phyloP scores from a whole-genome alignment of 2,797 vertebrate genomes.

The Lithobates sylvaticus region DNA sequence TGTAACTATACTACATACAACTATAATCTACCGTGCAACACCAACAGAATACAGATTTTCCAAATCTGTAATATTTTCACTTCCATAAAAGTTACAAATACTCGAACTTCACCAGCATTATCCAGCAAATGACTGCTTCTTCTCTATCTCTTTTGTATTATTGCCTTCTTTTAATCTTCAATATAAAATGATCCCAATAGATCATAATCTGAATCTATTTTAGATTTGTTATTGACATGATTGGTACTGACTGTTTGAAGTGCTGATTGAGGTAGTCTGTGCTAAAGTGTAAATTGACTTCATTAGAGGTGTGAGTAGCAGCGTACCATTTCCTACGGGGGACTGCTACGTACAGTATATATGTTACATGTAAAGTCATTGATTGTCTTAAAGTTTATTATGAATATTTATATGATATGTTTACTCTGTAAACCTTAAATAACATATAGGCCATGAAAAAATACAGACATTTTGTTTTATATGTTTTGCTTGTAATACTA shows the following conservation, averaged over 20 bases:
- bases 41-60: slow-evolving; percentile 2
- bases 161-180: not conserved
- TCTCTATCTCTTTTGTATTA: not conserved
- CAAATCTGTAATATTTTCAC: not conserved
- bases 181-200: not conserved
- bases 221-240: not conserved
- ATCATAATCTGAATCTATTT: not conserved
- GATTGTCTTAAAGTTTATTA: not conserved
- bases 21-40: not conserved
- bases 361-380: not conserved
- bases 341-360: not conserved
- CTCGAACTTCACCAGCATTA: not conserved
- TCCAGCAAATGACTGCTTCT: not conserved
- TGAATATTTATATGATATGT: not conserved
- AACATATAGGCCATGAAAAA: not conserved
- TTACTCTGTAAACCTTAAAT: not conserved
- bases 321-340: not conserved
- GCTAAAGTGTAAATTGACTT: not conserved
- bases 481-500: not conserved
- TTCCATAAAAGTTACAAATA: not conserved
- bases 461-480: not conserved
- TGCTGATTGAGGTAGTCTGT: not conserved
- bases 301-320: not conserved
- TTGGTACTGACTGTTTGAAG: not conserved
- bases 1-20: not conserved